Base-by-base conservation (phyloP, 2,797 vertebrate genomes). In the Manis crassicaudata region DNA sequence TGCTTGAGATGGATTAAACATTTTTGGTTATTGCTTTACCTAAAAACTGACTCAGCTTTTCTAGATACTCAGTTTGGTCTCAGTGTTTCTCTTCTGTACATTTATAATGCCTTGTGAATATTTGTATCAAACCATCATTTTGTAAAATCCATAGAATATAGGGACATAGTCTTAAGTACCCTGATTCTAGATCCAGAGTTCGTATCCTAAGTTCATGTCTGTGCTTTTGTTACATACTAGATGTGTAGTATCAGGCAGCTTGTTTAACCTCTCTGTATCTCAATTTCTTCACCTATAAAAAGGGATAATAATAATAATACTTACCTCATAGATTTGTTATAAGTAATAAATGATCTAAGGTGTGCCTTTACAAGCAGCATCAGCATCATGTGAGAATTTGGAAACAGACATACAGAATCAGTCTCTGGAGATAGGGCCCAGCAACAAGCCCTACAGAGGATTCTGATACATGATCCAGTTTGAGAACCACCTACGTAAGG, bases 1-100 rank as follows among this genome's bases (percentile, higher is more conserved):
- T 68, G n/a, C 50, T 88, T 84, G 65, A 88, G 35, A 92, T 67
- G 32, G 4, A 96, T 65, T 92, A 88, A 85, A 88, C 21, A 89
- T 32, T 96, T 92, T 68, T 80, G 4, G 68, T 7, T 87, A 88
- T 6, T 79, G 12, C 46, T 93, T 79, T 35, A 87, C 37, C 29
- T 94, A 56, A 80, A 88, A 93, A 18, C 25, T n/a, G 43, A 76
- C 16, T 73, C 8, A 79, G 9, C 5, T 87, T 75, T 85, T 90
- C 43, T 83, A 94, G 18, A 76, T 54, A 67, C 3, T 86, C 3
- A 60, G 11, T 80, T 68, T 76, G n/a, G 56, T 68, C 20, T 82
- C 68, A 7, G 18, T 90, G 35, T n/a, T 88, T 16, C 52, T 88
- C 52, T 90, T 93, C 54, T 65, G 20, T 67, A 16, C 29, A 79